Evolutionary conservation across 2,113 vertebrate species (phyloP).

Genomic region (Muntiacus muntjak): DNA sequence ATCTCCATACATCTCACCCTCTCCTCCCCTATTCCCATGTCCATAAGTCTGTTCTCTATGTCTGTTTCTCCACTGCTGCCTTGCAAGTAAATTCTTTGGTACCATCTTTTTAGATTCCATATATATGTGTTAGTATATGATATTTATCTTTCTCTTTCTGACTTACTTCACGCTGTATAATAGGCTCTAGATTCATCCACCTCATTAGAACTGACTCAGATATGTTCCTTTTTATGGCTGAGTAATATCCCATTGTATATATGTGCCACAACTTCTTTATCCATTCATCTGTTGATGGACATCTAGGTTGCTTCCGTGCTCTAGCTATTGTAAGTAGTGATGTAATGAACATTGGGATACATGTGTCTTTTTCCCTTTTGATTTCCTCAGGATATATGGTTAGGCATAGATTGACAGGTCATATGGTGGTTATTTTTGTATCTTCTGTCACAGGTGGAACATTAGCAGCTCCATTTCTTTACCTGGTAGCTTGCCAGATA

Average conservation of each 20-base stretch:
- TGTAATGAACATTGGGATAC: not conserved
- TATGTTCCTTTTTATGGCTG: not conserved
- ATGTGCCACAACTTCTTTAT: not conserved
- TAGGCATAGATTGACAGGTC: not conserved
- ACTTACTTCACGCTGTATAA: not conserved
- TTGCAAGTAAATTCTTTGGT: not conserved
- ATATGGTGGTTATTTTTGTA: not conserved
- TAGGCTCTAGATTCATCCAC: not conserved
- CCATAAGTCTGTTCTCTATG: not conserved
- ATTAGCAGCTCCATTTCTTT: conserved; percentile 25
- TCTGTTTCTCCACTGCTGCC: not conserved
- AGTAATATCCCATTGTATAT: not conserved
- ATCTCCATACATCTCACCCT: not conserved
- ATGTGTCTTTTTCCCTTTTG: not conserved
- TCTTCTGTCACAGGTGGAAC: not conserved
- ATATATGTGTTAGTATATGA: not conserved
- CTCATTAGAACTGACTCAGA: not conserved
- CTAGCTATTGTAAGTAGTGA: not conserved
- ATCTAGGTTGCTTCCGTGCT: not conserved
- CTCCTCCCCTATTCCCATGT: not conserved
- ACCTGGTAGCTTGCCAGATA: not conserved
- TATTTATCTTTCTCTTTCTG: not conserved
- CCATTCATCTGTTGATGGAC: not conserved
- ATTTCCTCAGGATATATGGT: not conserved
- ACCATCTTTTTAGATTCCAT: not conserved